phyloP scores from a whole-genome alignment of 2,888 invertebrate genomes.

The Gastrophysa polygoni region DNA sequence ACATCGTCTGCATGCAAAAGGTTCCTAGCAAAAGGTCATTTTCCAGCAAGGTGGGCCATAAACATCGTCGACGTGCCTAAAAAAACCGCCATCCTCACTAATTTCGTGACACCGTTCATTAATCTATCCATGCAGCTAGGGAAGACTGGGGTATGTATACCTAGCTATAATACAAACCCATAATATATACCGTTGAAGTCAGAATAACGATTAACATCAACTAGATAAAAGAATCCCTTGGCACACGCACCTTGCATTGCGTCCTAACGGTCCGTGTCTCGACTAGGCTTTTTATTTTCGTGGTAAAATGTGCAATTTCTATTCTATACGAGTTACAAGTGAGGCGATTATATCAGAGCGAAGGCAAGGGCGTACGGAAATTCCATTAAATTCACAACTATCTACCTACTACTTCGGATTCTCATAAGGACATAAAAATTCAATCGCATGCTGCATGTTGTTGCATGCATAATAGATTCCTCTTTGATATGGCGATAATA shows the following conservation, averaged over 20 bases:
- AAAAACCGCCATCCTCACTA: slow-evolving; percentile 16
- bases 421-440: no score
- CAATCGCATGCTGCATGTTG: no score
- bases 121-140: not conserved
- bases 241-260: slow-evolving; percentile 12
- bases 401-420: no score
- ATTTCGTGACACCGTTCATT: slow-evolving; percentile 10
- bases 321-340: slow-evolving; percentile 19
- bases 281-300: not conserved
- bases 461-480: no score
- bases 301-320: slow-evolving; percentile 27
- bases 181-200: no score
- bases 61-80: not conserved
- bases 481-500: no score
- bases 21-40: no score
- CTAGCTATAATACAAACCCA: no score
- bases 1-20: no score
- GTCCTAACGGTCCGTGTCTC: not conserved
- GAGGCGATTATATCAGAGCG: slow-evolving; percentile 19
- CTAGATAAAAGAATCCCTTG: not conserved
- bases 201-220: not conserved
- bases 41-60: not conserved
- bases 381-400: no score
- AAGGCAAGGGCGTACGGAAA: not conserved
- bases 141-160: slow-evolving; percentile 16